Percentiles rank a stretch among this genome's conserved stretches.
Conservation (phyloP, 2,113 vertebrate genomes). For the Recurvirostra avosetta region DNA sequence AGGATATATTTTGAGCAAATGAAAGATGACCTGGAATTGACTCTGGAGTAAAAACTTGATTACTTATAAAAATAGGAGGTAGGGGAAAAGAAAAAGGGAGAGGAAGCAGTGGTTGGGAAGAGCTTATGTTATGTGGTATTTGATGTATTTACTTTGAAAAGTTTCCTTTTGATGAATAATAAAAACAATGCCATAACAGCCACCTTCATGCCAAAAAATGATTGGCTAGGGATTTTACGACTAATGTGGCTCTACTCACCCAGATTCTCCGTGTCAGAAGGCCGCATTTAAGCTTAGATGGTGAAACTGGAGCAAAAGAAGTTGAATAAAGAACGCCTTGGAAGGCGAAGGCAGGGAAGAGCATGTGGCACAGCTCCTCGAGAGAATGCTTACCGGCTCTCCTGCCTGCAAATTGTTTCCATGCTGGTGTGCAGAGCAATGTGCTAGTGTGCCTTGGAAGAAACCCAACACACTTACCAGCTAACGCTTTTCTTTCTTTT, state of each 20-base stretch:
- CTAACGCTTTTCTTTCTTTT: neutral
- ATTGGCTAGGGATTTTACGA: slow-evolving; percentile 43
- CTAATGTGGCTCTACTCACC: slow-evolving; percentile 24
- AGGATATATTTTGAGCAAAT: slow-evolving; percentile 78
- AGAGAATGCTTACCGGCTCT: neutral
- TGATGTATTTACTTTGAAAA: slow-evolving; percentile 68
- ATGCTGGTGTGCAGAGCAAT: neutral
- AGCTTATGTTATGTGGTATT: slow-evolving; percentile 45
- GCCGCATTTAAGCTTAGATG: neutral
- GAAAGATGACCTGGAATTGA: slow-evolving; percentile 88
- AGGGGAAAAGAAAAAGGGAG: slow-evolving; percentile 22
- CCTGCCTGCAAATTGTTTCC: slow-evolving; percentile 19
- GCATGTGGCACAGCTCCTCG: neutral
- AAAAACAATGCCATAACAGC: slow-evolving; percentile 54
- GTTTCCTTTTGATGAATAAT: slow-evolving; percentile 68
- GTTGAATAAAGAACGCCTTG: neutral
- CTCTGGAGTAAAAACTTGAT: slow-evolving; percentile 82
- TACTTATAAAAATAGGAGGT: slow-evolving; percentile 78
- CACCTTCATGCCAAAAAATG: slow-evolving; percentile 44
- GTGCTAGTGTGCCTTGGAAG: neutral
- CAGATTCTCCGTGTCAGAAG: slow-evolving; percentile 28
- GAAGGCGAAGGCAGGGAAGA: neutral
- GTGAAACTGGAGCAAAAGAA: slow-evolving; percentile 7
- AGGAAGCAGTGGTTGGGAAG: slow-evolving; percentile 79
- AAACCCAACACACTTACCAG: neutral